phyloP scores from a whole-genome alignment of 2,888 invertebrate species.

The Steinernema hermaphroditum region DNA sequence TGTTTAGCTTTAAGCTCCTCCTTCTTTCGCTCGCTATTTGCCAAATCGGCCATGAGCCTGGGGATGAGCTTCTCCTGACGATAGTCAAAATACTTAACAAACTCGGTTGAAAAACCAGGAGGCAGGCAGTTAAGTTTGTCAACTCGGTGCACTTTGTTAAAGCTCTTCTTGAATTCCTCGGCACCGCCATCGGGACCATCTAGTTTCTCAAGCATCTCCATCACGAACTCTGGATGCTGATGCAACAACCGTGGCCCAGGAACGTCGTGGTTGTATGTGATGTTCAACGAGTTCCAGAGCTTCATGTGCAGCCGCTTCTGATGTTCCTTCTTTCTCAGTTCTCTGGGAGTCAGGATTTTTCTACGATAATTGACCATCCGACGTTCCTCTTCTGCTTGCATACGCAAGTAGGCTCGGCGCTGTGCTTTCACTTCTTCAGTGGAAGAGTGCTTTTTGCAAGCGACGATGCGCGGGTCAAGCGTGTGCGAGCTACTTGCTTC shows the following conservation, averaged over 20 bases:
- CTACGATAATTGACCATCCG: conserved; percentile 37
- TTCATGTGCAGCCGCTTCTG: conserved; percentile 33
- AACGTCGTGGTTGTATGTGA: neutral
- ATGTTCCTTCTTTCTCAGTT: conserved; percentile 42
- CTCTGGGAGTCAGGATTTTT: conserved; percentile 40
- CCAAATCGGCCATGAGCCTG: conserved; percentile 47
- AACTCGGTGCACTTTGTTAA: conserved; percentile 35
- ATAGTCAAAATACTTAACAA: conserved; percentile 48
- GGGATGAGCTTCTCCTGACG: conserved; percentile 49
- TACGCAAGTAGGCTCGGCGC: conserved; percentile 34
- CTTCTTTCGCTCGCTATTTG: conserved; percentile 31
- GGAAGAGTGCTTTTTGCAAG: conserved; percentile 55
- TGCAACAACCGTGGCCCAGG: neutral
- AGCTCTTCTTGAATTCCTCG: conserved; percentile 36
- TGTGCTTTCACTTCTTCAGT: conserved; percentile 43
- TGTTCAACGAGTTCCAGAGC: neutral
- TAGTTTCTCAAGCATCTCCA: conserved; percentile 1
- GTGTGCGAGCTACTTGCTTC: conserved; percentile 13
- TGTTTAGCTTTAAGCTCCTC: conserved; percentile 35
- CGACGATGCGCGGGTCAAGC: conserved; percentile 48
- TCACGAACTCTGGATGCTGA: neutral
- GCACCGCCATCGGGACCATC: neutral
- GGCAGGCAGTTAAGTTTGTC: conserved; percentile 69
- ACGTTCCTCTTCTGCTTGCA: conserved; percentile 42
- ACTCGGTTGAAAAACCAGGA: conserved; percentile 47